Conservation (phyloP, 2,113 vertebrate species). For the Oxygymnocypris stewartii region DNA sequence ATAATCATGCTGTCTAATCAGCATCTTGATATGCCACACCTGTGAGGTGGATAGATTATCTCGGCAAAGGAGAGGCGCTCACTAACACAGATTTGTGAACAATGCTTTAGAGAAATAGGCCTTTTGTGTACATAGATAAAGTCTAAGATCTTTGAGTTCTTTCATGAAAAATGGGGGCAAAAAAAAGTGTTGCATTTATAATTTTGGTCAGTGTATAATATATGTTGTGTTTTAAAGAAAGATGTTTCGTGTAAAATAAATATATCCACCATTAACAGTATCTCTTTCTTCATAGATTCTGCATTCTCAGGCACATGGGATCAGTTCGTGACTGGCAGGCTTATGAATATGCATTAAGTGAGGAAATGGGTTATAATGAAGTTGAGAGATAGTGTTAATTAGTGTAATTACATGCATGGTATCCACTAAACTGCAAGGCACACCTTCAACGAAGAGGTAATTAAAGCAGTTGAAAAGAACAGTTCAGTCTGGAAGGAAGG, state of each 20-base stretch:
- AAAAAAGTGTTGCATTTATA: no score
- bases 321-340: constrained; percentile 47
- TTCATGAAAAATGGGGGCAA: no score
- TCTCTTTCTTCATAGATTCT: background rate
- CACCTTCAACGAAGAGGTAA: constrained; percentile 69
- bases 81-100: no score
- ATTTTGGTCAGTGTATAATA: background rate
- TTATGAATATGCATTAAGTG: constrained; percentile 59
- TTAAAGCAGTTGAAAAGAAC: constrained; percentile 56
- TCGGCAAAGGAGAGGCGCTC: no score
- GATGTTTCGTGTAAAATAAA: background rate
- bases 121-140: no score
- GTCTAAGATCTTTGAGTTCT: no score
- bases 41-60: no score
- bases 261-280: background rate
- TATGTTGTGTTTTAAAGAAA: background rate
- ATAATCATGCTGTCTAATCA: no score
- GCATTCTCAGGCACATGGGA: background rate
- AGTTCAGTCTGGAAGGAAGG: background rate
- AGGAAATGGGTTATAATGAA: constrained; percentile 62
- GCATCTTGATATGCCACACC: no score
- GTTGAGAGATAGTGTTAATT: constrained; percentile 67
- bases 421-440: constrained; percentile 70
- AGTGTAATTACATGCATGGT: constrained; percentile 70
- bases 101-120: no score